A percentile compares a stretch with the other conserved stretches of the same genome.
Evolutionary conservation across 2,888 invertebrate genomes (phyloP).

Genomic region (Perithous albicinctus): DNA sequence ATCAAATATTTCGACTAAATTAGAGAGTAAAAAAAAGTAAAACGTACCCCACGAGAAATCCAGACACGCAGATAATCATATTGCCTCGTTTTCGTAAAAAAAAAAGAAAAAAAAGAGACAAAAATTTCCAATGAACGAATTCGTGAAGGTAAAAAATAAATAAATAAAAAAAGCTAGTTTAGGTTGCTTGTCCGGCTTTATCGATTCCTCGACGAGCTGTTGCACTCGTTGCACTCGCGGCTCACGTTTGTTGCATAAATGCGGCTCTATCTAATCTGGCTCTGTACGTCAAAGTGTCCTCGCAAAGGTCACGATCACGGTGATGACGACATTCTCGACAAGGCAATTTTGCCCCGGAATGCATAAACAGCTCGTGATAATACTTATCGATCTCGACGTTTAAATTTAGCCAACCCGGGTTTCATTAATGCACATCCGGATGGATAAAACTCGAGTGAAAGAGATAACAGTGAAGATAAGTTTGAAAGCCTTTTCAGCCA

Average conservation of each 20-base stretch:
- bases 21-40: slow-evolving; percentile 50
- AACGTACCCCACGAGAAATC: slow-evolving; percentile 83
- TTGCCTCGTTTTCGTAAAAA: slow-evolving; percentile 44
- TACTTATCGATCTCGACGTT: slow-evolving; percentile 57
- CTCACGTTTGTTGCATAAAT: background rate
- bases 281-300: slow-evolving; percentile 28
- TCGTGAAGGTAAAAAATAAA: no score
- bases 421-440: slow-evolving; percentile 44
- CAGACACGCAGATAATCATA: slow-evolving; percentile 84
- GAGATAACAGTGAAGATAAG: background rate
- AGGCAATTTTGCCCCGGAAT: slow-evolving; percentile 30
- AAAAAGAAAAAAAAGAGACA: background rate
- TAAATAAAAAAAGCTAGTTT: background rate
- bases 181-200: slow-evolving; percentile 3
- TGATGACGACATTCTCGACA: slow-evolving; percentile 27
- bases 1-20: slow-evolving; percentile 5
- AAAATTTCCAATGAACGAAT: background rate
- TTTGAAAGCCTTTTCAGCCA: background rate
- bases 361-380: slow-evolving; percentile 36
- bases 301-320: slow-evolving; percentile 59
- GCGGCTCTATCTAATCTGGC: slow-evolving; percentile 26
- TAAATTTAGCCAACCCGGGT: slow-evolving; percentile 50
- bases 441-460: background rate
- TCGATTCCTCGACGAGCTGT: slow-evolving; percentile 15
- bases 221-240: background rate